Percentiles rank a stretch among this genome's conserved stretches.
phyloP scores from a whole-genome alignment of 37 sponge, comb jelly and placozoan genomes.

The Amphimedon queenslandica region DNA sequence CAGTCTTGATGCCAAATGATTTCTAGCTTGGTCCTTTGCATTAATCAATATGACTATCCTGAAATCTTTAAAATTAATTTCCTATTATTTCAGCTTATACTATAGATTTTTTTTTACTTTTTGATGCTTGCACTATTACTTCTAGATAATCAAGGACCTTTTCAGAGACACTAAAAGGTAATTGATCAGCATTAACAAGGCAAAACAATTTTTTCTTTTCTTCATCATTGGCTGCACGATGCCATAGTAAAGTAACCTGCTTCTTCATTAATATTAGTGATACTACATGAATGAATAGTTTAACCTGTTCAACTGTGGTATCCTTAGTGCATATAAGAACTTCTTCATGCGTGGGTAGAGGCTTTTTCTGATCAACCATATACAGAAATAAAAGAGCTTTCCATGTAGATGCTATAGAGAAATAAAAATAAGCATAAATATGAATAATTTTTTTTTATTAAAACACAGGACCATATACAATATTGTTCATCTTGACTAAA shows the following conservation, averaged over 20 bases:
- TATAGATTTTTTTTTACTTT: neutral
- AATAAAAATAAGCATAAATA: too few relatives aligned
- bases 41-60: neutral
- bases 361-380: neutral
- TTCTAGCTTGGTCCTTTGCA: neutral
- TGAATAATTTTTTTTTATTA: too few relatives aligned
- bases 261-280: neutral
- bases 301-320: slow-evolving; percentile 2
- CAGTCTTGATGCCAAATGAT: neutral
- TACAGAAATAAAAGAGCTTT: slow-evolving; percentile 1
- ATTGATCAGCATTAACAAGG: slow-evolving; percentile 1
- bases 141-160: neutral
- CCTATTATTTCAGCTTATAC: neutral
- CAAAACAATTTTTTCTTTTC: neutral
- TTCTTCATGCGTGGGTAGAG: slow-evolving; percentile 5
- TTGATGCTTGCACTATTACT: neutral
- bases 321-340: neutral
- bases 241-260: slow-evolving; percentile 2
- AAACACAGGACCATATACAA: too few relatives aligned
- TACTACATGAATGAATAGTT: too few relatives aligned
- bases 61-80: neutral
- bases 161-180: neutral
- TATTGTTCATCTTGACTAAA: too few relatives aligned
- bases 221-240: slow-evolving; percentile 5
- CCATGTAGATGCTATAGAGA: neutral